Evolutionary conservation across 1,140 invertebrate genomes (phyloP).

Genomic region (Neelides sp.): DNA sequence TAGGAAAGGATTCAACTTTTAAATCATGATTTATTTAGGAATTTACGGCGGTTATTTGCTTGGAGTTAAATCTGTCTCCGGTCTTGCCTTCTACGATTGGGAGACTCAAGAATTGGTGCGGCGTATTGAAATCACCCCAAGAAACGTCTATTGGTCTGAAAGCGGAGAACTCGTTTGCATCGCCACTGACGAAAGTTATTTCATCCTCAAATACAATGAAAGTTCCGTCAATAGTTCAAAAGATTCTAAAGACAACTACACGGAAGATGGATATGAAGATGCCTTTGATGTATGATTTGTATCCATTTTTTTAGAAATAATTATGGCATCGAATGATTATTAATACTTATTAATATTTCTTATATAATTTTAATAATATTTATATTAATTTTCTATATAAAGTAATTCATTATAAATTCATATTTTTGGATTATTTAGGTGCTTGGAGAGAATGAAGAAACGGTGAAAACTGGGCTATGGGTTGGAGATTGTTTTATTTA

Average conservation of each 20-base stretch:
- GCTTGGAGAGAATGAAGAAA: constrained; percentile 75
- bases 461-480: constrained; percentile 93
- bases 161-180: constrained; percentile 86
- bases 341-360: neutral
- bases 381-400: neutral
- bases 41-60: constrained; percentile 93
- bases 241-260: constrained; percentile 58
- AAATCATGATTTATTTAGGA: constrained; percentile 41
- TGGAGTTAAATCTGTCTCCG: constrained; percentile 84
- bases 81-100: constrained; percentile 95
- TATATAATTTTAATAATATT: neutral
- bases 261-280: constrained; percentile 91
- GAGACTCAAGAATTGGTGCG: constrained; percentile 80
- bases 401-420: neutral
- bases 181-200: constrained; percentile 92
- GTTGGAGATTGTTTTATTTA: constrained; percentile 99
- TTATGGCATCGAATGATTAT: neutral
- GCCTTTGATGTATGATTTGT: constrained; percentile 71
- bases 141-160: constrained; percentile 93
- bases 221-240: constrained; percentile 58
- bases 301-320: constrained; percentile 11
- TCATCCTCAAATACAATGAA: constrained; percentile 78
- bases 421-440: constrained; percentile 44
- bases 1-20: neutral
- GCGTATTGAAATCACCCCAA: constrained; percentile 89